phyloP scores from a whole-genome alignment of 2,797 vertebrate species.

The Sebastes itinus region DNA sequence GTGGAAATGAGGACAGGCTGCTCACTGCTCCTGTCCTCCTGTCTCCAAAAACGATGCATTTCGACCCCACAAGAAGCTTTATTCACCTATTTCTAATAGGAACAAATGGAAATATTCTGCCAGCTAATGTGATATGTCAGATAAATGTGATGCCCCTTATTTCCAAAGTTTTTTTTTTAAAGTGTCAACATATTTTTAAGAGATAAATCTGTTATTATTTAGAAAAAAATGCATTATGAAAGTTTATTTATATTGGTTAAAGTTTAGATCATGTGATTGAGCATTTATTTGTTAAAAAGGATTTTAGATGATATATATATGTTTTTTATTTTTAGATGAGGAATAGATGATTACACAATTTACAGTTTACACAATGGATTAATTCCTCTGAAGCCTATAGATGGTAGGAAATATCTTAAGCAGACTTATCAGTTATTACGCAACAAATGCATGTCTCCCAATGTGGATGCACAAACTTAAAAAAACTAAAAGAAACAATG shows the following conservation, averaged over 20 bases:
- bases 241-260: background rate
- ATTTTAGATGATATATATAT: background rate
- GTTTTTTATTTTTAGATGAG: background rate
- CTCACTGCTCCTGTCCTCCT: slow-evolving; percentile 38
- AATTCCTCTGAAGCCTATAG: background rate
- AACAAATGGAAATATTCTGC: background rate
- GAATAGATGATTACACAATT: background rate
- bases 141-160: background rate
- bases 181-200: background rate
- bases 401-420: background rate
- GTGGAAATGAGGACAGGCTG: slow-evolving; percentile 44
- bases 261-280: background rate
- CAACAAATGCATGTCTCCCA: background rate
- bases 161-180: background rate
- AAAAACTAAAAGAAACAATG: background rate
- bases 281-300: background rate
- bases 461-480: background rate
- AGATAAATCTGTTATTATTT: background rate
- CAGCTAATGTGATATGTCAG: background rate
- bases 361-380: no score
- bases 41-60: slow-evolving; percentile 46
- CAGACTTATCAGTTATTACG: background rate
- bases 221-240: background rate
- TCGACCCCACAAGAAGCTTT: slow-evolving; percentile 66
- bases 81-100: background rate